phyloP scores from a whole-genome alignment of 2,797 vertebrate genomes.

The Sebastes trivittatus region DNA sequence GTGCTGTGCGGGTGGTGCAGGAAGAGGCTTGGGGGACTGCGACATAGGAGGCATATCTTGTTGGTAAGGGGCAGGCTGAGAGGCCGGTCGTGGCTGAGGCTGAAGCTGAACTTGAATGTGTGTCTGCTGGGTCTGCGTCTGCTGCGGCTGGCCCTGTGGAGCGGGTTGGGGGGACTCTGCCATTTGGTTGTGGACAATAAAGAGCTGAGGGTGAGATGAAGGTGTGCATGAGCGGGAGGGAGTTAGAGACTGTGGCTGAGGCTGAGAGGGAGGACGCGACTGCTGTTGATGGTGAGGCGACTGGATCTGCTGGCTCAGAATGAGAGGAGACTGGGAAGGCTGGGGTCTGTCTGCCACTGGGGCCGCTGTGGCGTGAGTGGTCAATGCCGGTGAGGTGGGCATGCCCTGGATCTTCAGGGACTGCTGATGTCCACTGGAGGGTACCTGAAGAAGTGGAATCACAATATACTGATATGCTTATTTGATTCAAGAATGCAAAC shows the following conservation, averaged over 20 bases:
- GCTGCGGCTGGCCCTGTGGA: slow-evolving; percentile 70
- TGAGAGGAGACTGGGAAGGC: slow-evolving; percentile 86
- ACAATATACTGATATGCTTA: slow-evolving; percentile 14
- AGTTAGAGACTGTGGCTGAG: slow-evolving; percentile 83
- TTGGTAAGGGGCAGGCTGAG: slow-evolving; percentile 73
- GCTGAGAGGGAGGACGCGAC: slow-evolving; percentile 81
- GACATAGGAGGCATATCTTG: slow-evolving; percentile 77
- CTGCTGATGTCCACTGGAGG: slow-evolving; percentile 85
- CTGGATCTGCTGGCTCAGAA: slow-evolving; percentile 87
- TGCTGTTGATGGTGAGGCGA: slow-evolving; percentile 85
- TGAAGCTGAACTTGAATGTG: slow-evolving; percentile 81
- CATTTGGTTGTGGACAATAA: slow-evolving; percentile 89
- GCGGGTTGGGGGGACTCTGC: slow-evolving; percentile 80
- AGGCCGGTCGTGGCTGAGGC: slow-evolving; percentile 63
- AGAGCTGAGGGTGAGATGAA: slow-evolving; percentile 83
- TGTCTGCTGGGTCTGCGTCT: slow-evolving; percentile 68
- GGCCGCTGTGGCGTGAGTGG: slow-evolving; percentile 77
- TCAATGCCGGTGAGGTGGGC: slow-evolving; percentile 85
- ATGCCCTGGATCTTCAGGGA: slow-evolving; percentile 88
- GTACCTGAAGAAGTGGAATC: slow-evolving; percentile 79
- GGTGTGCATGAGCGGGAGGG: slow-evolving; percentile 89
- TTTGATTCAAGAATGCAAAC: background rate
- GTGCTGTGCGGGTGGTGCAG: slow-evolving; percentile 70
- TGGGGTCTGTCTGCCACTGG: slow-evolving; percentile 87
- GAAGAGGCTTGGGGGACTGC: slow-evolving; percentile 80